Conservation (phyloP, 1,140 invertebrate species). For the Aphelenchoides besseyi region DNA sequence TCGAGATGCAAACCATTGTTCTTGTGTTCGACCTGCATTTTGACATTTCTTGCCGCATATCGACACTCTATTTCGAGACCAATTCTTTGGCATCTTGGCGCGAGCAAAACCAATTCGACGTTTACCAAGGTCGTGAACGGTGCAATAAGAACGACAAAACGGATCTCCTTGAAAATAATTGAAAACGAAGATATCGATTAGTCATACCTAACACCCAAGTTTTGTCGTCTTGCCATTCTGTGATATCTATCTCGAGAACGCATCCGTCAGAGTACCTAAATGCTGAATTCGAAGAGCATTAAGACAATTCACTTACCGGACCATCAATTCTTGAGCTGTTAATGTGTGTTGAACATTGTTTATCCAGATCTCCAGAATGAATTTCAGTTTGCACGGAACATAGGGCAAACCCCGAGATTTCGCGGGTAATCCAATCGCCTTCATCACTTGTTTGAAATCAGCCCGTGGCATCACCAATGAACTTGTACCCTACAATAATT, state of each 20-base stretch:
- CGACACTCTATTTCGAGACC: neutral
- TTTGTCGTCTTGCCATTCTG: neutral
- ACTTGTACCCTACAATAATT: no score
- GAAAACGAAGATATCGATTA: neutral
- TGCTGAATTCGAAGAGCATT: neutral
- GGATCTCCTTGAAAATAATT: conserved; percentile 8
- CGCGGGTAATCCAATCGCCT: neutral
- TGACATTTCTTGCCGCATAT: conserved; percentile 1
- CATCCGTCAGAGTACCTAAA: conserved; percentile 12
- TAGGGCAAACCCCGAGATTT: neutral
- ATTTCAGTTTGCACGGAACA: conserved; percentile 5
- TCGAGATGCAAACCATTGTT: neutral
- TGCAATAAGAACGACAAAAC: conserved; percentile 1
- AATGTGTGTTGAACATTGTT: neutral
- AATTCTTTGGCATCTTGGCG: neutral
- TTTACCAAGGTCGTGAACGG: conserved; percentile 3
- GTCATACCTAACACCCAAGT: conserved; percentile 6
- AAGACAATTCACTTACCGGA: neutral
- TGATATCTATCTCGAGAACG: conserved; percentile 13
- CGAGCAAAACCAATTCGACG: neutral
- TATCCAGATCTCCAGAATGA: neutral
- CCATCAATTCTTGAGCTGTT: conserved; percentile 19
- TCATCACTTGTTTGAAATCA: neutral
- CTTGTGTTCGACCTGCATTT: neutral
- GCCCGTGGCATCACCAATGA: conserved; percentile 3